Base-by-base conservation (phyloP, 2,888 invertebrate species). In the Melitaea athalia region DNA sequence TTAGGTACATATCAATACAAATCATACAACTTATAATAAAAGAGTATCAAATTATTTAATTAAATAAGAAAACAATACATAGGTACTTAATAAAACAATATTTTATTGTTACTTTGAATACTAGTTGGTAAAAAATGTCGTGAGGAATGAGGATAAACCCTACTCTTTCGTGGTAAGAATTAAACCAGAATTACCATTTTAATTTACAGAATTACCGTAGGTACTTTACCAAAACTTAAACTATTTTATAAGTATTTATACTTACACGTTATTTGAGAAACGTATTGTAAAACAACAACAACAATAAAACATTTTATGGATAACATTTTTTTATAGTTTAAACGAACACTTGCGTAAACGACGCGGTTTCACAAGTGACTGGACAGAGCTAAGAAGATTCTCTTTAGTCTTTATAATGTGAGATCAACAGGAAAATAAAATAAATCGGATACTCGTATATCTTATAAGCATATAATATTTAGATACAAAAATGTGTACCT, bases 261-360 rank as follows among this genome's bases (percentile, higher is more conserved):
- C 77, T 75, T 76, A 78, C 77, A 71, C 33, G 76, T 69, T 45
- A 72, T 59, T 43, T 72, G 69, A 64, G 62, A 66, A 59, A 73
- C 50, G 15, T 60, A 67, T 33, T 72, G 71, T 45, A 75, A 55
- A 45, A 72, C 63, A 62, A 77, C 66, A 52, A 74, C 64, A 69
- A 74, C 69, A 57, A 63, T 68, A 50, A 73, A 33, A 42, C 53
- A 68, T 49, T 73, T 76, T 7, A 69, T 64, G 47, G 72, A 65
- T 60, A 69, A 57, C 75, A 77, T 77, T 62, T 24, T 24, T 3
- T 24, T 24, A 59, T 45, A 63, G 15, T 60, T 60, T 14, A 38
- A 15, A 47, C 31, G 14, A 52, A 49, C 15, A 61, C 57, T 52
- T 60, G 67, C 42, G 62, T 38, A 11, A 47, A 59, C 12, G 12